Percentiles rank a stretch among this genome's conserved stretches.
These are phyloP conservation scores for Oscheius sp. DNA, from an alignment of 1,140 invertebrate species.

Conservation along the genomic window DNA sequence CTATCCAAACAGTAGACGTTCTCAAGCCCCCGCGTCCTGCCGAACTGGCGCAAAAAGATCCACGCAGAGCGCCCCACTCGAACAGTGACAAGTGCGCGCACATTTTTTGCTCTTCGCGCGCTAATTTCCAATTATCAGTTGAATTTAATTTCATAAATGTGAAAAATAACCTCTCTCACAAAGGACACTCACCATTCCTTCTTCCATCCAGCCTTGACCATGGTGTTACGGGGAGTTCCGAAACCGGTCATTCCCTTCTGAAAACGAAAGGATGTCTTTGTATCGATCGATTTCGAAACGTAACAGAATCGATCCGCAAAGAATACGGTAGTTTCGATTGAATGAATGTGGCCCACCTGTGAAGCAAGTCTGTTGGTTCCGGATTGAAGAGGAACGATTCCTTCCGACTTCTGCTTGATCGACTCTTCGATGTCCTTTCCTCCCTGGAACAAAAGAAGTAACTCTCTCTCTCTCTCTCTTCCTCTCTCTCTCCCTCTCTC, in stretches of 20 bases:
- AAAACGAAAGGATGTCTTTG: background rate
- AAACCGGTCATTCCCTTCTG: constrained; percentile 58
- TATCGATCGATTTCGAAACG: too few relatives aligned
- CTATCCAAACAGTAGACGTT: too few relatives aligned
- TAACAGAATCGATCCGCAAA: background rate
- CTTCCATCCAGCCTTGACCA: constrained; percentile 53
- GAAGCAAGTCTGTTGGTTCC: constrained; percentile 59
- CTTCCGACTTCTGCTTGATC: constrained; percentile 54
- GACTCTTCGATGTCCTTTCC: constrained; percentile 61
- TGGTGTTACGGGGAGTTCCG: constrained; percentile 59
- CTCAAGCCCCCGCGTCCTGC: too few relatives aligned
- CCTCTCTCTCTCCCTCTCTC: background rate
- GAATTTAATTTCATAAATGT: too few relatives aligned
- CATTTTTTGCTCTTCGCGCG: too few relatives aligned
- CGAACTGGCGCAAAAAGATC: too few relatives aligned
- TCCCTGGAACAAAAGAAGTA: constrained; percentile 41
- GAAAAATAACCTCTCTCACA: too few relatives aligned
- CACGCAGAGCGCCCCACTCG: too few relatives aligned
- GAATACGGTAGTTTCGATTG: background rate
- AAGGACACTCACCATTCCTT: constrained; percentile 56
- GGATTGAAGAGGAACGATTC: constrained; percentile 55
- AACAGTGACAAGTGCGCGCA: too few relatives aligned
- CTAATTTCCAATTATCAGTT: too few relatives aligned
- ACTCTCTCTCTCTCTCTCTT: background rate
- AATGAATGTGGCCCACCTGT: constrained; percentile 28